Conservation (phyloP, 2,888 invertebrate species). For the Ophion slaviceki region DNA sequence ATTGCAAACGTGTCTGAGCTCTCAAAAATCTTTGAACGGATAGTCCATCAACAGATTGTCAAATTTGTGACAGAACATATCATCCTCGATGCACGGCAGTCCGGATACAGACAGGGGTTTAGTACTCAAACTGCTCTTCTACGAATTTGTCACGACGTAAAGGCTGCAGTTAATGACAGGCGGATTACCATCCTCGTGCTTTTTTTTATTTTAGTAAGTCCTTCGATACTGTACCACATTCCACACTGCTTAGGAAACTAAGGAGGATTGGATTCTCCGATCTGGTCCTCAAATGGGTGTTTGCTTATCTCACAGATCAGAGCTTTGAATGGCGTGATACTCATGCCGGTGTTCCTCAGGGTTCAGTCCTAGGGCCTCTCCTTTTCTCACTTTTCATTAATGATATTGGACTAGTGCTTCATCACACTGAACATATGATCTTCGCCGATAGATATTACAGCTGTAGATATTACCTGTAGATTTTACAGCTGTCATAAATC, state of each 20-base stretch:
- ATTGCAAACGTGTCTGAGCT: too few relatives aligned
- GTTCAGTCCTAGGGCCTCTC: slow-evolving; percentile 18
- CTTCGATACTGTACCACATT: neutral
- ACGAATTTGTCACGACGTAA: neutral
- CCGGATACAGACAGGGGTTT: neutral
- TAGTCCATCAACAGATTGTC: too few relatives aligned
- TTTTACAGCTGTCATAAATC: neutral
- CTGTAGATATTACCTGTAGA: neutral
- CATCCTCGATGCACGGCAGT: neutral
- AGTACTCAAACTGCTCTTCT: slow-evolving; percentile 9
- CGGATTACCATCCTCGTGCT: neutral
- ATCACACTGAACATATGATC: neutral
- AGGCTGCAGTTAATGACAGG: neutral
- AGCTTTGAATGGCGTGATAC: neutral
- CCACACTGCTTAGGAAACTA: neutral
- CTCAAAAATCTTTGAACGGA: too few relatives aligned
- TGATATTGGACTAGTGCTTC: neutral
- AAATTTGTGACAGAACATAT: neutral
- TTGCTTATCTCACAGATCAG: neutral
- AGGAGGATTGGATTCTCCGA: neutral
- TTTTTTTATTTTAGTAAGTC: slow-evolving; percentile 1
- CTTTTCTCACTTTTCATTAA: slow-evolving; percentile 19
- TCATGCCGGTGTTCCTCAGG: slow-evolving; percentile 1
- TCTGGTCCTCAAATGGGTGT: neutral
- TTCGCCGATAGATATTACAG: slow-evolving; percentile 26